Percentiles rank a stretch among this genome's conserved stretches.
Evolutionary conservation across 2,888 invertebrate genomes (phyloP).

Genomic region (Sminthurinus aureus): DNA sequence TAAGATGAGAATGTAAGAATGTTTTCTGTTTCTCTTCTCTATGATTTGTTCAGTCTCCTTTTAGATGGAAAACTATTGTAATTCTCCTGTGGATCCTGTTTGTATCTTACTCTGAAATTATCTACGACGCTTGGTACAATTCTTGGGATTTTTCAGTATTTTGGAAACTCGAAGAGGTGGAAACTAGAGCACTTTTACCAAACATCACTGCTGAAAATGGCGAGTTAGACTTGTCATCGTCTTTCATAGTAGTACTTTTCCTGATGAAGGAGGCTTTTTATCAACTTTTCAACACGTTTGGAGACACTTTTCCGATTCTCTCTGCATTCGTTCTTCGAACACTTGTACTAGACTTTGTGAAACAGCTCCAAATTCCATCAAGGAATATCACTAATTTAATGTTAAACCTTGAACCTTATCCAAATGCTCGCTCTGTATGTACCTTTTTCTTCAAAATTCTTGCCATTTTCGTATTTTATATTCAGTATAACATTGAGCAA

Average conservation of each 20-base stretch:
- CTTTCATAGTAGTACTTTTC: background rate
- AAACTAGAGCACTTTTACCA: background rate
- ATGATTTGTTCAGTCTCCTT: background rate
- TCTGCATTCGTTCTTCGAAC: background rate
- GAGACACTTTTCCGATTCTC: background rate
- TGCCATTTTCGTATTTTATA: background rate
- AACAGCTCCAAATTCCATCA: background rate
- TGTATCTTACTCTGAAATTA: background rate
- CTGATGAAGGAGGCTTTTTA: background rate
- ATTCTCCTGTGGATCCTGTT: background rate
- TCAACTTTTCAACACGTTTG: conserved; percentile 14
- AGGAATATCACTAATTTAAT: background rate
- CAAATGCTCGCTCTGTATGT: background rate
- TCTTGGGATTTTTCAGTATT: background rate
- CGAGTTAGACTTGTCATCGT: background rate
- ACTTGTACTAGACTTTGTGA: background rate
- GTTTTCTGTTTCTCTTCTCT: too few species aligned
- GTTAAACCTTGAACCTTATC: background rate
- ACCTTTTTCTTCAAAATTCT: background rate
- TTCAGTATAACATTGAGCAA: background rate
- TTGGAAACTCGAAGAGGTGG: background rate
- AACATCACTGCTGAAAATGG: background rate
- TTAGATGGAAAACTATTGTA: background rate
- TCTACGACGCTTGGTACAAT: background rate
- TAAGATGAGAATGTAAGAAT: too few species aligned